phyloP scores from a whole-genome alignment of 1,140 invertebrate species.

The Bradysia coprophila region DNA sequence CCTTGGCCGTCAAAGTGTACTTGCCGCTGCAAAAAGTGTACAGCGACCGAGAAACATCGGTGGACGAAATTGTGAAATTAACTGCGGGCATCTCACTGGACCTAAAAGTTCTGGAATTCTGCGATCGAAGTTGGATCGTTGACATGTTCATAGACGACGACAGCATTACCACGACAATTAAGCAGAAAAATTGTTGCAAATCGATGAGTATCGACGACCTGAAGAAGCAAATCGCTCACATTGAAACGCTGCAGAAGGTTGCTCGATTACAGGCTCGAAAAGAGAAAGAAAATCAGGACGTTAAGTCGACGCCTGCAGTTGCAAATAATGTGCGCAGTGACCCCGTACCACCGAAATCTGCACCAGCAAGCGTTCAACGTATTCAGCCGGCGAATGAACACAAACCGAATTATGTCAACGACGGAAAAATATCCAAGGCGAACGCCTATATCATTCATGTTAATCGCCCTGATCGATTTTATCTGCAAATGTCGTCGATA shows the following conservation, averaged over 20 bases:
- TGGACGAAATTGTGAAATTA: slow-evolving; percentile 4
- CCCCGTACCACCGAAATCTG: no score
- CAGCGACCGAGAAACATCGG: slow-evolving; percentile 7
- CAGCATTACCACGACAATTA: neutral
- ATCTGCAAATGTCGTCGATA: slow-evolving; percentile 34
- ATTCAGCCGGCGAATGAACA: neutral
- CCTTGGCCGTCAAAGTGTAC: slow-evolving; percentile 30
- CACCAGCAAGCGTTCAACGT: no score
- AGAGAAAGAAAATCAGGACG: neutral
- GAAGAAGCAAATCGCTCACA: neutral
- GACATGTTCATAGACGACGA: neutral
- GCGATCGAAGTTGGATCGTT: neutral
- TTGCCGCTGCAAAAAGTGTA: slow-evolving; percentile 14
- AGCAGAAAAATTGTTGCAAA: neutral
- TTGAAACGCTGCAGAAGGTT: neutral
- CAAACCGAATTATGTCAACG: neutral
- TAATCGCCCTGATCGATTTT: slow-evolving; percentile 44
- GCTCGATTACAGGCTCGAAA: no score
- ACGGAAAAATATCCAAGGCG: neutral
- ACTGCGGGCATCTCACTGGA: slow-evolving; percentile 5
- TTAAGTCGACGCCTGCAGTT: no score
- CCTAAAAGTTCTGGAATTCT: neutral
- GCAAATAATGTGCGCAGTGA: no score
- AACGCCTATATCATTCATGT: slow-evolving; percentile 38
- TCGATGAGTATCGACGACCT: neutral